Evolutionary conservation across 2,888 invertebrate species (phyloP).

Genomic region (Lissonota sp.): DNA sequence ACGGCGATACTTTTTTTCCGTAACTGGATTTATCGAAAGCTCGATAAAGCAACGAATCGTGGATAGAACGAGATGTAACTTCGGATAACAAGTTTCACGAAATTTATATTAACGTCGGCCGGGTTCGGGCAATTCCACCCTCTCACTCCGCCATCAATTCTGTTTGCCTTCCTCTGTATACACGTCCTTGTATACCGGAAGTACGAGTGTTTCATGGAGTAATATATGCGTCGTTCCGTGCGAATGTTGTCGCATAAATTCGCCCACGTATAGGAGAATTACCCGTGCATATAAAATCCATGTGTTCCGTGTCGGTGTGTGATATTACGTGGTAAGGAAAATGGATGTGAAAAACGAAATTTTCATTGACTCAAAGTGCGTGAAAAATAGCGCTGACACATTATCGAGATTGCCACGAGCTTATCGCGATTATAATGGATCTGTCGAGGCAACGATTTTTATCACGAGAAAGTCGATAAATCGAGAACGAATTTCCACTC

Average conservation of each 20-base stretch:
- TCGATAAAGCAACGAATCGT: slow-evolving; percentile 28
- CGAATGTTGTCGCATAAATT: slow-evolving; percentile 38
- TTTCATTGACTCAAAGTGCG: background rate
- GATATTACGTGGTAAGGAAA: slow-evolving; percentile 4
- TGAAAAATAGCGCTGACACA: slow-evolving; percentile 19
- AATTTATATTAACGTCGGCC: slow-evolving; percentile 26
- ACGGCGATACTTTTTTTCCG: background rate
- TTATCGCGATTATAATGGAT: slow-evolving; percentile 45
- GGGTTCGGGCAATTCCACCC: background rate
- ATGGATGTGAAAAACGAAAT: slow-evolving; percentile 57
- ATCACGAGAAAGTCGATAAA: slow-evolving; percentile 18
- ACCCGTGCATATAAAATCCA: background rate
- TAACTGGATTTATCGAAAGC: slow-evolving; percentile 1
- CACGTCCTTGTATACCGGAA: slow-evolving; percentile 34
- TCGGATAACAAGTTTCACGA: slow-evolving; percentile 22
- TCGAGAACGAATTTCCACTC: slow-evolving; percentile 31
- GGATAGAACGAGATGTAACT: slow-evolving; percentile 5
- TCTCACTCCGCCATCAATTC: slow-evolving; percentile 33
- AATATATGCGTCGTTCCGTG: slow-evolving; percentile 12
- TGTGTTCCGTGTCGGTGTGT: slow-evolving; percentile 4
- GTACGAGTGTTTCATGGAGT: slow-evolving; percentile 11
- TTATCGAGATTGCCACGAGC: slow-evolving; percentile 13
- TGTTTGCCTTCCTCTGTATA: slow-evolving; percentile 33
- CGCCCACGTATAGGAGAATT: background rate
- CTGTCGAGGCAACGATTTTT: slow-evolving; percentile 34